A percentile compares a stretch with the other conserved stretches of the same genome.
Conservation (phyloP, 1,140 invertebrate species). For the Drosophila pseudoananassae region DNA sequence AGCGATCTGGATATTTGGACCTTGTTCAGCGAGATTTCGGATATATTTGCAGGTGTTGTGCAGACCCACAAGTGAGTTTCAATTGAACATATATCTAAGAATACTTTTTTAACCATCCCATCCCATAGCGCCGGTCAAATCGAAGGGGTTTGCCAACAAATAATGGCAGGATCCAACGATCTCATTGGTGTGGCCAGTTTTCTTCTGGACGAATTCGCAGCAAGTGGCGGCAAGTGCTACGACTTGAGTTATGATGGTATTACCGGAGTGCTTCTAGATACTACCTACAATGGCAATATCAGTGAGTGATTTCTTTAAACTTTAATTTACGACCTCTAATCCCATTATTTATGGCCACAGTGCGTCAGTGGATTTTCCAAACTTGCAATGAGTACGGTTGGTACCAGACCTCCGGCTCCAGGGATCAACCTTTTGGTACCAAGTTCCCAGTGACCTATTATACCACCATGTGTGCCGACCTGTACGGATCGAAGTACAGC, state of each 20-base stretch:
- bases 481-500: slow-evolving; percentile 86
- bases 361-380: slow-evolving; percentile 89
- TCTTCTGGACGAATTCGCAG: slow-evolving; percentile 47
- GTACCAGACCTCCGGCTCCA: slow-evolving; percentile 88
- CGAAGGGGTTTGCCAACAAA: slow-evolving; percentile 64
- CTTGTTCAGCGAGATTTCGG: slow-evolving; percentile 75
- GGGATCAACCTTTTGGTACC: slow-evolving; percentile 87
- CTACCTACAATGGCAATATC: slow-evolving; percentile 55
- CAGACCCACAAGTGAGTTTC: slow-evolving; percentile 76
- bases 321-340: background rate
- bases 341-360: slow-evolving; percentile 22
- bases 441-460: slow-evolving; percentile 86
- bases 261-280: slow-evolving; percentile 45
- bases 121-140: slow-evolving; percentile 66
- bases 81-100: background rate
- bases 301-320: slow-evolving; percentile 44
- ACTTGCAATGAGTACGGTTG: slow-evolving; percentile 91
- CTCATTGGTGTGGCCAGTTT: slow-evolving; percentile 63
- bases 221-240: slow-evolving; percentile 41
- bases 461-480: slow-evolving; percentile 87
- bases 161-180: slow-evolving; percentile 66
- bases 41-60: slow-evolving; percentile 75
- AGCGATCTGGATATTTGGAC: slow-evolving; percentile 79
- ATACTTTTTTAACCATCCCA: too few relatives aligned
- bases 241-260: slow-evolving; percentile 71